Evolutionary conservation across 2,797 vertebrate genomes (phyloP), one percentile per base, ranked within the genome.

Genomic region (Acestrorhynchus altus): DNA sequence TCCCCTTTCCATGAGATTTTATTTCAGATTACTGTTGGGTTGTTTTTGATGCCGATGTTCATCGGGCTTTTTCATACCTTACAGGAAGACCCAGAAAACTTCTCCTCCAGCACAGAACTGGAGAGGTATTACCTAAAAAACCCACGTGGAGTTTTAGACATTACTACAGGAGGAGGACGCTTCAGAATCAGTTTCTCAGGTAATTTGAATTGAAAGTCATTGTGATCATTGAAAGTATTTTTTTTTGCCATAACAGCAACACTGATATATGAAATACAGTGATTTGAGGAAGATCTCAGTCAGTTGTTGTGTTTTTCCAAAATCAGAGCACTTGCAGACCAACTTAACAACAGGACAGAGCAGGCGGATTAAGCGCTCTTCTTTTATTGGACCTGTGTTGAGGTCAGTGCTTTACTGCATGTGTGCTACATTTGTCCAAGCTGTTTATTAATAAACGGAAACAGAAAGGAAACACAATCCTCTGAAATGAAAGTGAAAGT

Each of bases 181-280:
- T 90, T 89, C 86, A 67, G 31, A 0, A 85, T 96, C 35, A 91
- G 96, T 80, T 96, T 96, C 63, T 81, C 92, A 91, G 94, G 96
- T 96, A 91, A 28, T 28, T 7, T 0, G 0, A 9, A 3, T 10
- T 20, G 31, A 35, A 35, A 51, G 46, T n/a, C 0, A n/a, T 6
- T 51, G 8, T 20, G 6, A 51, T n/a, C n/a, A 51, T 5, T 20
- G 8, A 51, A 51, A 51, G 49, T n/a, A 16, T 7, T 51, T 49
- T 3, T 1, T 51, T 20, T 54, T 8, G n/a, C 2, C 0, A 12
- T 67, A 0, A 16, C 3, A 22, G 4, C 4, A 31, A 59, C 56
- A n/a, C 0, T 75, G 15, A 26, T 1, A 54, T 46, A 8, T 56
- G 28, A 10, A 10, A 0, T 35, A 61, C 31, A 31, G n/a, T 2